Conservation (phyloP, 2,888 invertebrate species). For the Sceliomorpha sp. region DNA sequence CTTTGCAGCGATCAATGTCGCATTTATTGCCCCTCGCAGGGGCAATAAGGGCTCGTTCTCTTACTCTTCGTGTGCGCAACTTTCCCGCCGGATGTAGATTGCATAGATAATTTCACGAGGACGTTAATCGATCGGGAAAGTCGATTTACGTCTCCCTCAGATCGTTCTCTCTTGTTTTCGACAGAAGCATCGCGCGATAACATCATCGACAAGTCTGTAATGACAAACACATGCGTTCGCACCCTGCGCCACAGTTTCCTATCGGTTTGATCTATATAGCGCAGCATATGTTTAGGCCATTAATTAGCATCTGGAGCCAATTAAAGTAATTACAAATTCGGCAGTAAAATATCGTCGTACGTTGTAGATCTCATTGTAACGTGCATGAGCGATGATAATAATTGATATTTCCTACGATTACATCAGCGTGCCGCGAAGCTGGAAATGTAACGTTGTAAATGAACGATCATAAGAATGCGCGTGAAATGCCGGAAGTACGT, state of each 20-base stretch:
- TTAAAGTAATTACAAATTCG: slow-evolving; percentile 70
- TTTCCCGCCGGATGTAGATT: slow-evolving; percentile 44
- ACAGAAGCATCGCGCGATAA: slow-evolving; percentile 56
- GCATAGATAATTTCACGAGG: slow-evolving; percentile 47
- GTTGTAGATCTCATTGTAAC: slow-evolving; percentile 54
- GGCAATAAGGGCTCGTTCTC: slow-evolving; percentile 44
- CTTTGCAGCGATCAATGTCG: slow-evolving; percentile 51
- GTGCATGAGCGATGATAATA: slow-evolving; percentile 27
- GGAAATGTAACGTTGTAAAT: background rate
- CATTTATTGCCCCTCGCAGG: slow-evolving; percentile 53
- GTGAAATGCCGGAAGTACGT: background rate
- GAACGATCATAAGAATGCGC: background rate
- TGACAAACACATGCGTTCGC: slow-evolving; percentile 76
- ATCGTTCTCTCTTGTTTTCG: slow-evolving; percentile 15
- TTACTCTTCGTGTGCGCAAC: slow-evolving; percentile 21
- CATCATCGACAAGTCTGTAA: slow-evolving; percentile 70
- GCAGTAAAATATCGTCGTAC: slow-evolving; percentile 67
- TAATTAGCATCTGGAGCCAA: slow-evolving; percentile 79
- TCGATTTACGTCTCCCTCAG: slow-evolving; percentile 41
- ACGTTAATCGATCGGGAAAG: slow-evolving; percentile 56
- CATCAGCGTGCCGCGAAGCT: background rate
- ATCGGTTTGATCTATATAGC: slow-evolving; percentile 67
- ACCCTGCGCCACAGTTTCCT: slow-evolving; percentile 60
- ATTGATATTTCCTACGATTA: slow-evolving; percentile 32
- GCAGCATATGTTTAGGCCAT: slow-evolving; percentile 75